phyloP scores from a whole-genome alignment of 2,797 vertebrate species.

The Phrynocephalus guinanensis region DNA sequence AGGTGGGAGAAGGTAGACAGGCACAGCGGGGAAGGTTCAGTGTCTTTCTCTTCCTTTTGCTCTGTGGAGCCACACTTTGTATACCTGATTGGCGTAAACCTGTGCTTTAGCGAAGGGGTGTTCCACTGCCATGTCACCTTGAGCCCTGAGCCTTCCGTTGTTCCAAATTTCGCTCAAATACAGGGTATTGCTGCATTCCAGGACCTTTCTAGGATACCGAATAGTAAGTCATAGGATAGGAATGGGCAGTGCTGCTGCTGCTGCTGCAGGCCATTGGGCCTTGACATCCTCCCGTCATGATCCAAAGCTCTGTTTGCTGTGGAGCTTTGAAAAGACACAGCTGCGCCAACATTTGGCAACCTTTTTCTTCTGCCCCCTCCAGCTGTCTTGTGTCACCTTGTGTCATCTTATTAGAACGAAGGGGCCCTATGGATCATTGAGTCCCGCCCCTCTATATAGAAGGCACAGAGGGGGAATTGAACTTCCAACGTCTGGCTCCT shows the following conservation, averaged over 20 bases:
- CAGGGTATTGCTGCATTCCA: constrained; percentile 18
- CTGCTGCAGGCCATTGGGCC: neutral
- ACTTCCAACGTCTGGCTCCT: too few species aligned
- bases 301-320: neutral
- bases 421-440: too few species aligned
- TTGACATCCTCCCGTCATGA: neutral
- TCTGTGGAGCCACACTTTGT: neutral
- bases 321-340: neutral
- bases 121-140: neutral
- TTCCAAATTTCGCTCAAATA: neutral
- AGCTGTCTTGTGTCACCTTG: neutral
- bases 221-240: neutral
- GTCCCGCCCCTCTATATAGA: too few species aligned
- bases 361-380: neutral
- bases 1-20: neutral
- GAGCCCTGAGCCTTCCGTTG: neutral
- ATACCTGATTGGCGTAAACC: neutral
- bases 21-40: neutral
- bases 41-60: neutral
- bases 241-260: neutral
- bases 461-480: too few species aligned
- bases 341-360: neutral
- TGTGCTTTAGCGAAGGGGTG: neutral
- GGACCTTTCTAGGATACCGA: constrained; percentile 18
- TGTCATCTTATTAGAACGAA: too few species aligned